These are phyloP conservation scores for Tympanuchus pallidicinctus DNA, from an alignment of 2,113 vertebrate species.

Conservation along the genomic window DNA sequence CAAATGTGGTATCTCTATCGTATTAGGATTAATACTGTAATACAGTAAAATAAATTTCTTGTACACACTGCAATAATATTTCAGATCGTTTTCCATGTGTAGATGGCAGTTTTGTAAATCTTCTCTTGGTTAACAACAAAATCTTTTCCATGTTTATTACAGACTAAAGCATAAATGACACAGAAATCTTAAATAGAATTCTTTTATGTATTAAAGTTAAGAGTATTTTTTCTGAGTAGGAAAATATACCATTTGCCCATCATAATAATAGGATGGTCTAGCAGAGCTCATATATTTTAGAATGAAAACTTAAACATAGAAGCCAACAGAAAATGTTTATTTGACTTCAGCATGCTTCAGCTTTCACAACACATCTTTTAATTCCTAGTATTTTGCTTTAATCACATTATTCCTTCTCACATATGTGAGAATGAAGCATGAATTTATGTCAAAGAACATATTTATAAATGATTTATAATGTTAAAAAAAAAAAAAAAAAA, in stretches of 20 bases:
- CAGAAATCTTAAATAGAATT: neutral
- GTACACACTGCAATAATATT: neutral
- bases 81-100: neutral
- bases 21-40: neutral
- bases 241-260: neutral
- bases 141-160: neutral
- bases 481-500: neutral
- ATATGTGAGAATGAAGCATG: neutral
- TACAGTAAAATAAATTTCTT: neutral
- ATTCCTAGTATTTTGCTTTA: neutral
- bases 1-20: neutral
- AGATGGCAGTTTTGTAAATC: neutral
- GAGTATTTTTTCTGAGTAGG: neutral
- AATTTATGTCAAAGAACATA: neutral
- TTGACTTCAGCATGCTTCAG: neutral
- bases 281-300: neutral
- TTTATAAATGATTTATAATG: neutral
- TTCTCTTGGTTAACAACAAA: neutral
- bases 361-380: neutral
- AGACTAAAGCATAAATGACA: neutral
- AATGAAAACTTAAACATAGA: neutral
- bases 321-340: neutral
- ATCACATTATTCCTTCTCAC: neutral
- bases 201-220: neutral
- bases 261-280: neutral